Evolutionary conservation across 2,113 vertebrate species (phyloP).

Genomic region (Antechinus stuartii): DNA sequence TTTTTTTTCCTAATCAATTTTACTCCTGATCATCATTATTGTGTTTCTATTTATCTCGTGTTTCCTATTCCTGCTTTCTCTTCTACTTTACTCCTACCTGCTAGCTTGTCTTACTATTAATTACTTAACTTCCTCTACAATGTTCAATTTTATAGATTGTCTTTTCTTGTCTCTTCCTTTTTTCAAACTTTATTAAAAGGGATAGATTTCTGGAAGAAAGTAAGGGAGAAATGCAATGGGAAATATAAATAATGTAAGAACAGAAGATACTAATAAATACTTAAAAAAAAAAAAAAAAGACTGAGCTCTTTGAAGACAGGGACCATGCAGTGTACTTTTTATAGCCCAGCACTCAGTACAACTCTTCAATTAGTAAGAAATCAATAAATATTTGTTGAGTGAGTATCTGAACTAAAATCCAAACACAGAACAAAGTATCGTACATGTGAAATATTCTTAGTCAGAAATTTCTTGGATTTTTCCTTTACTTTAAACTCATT

Average conservation of each 20-base stretch:
- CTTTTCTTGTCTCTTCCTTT: neutral
- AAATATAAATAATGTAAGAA: neutral
- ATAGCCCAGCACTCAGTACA: neutral
- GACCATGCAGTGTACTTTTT: too few relatives aligned
- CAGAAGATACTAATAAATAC: neutral
- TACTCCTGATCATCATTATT: too few relatives aligned
- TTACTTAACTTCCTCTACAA: neutral
- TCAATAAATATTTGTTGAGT: neutral
- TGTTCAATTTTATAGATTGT: neutral
- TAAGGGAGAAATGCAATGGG: neutral
- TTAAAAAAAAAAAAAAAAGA: too few relatives aligned
- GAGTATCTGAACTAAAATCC: neutral
- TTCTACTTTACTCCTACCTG: too few relatives aligned
- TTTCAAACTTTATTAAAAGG: neutral
- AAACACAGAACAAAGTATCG: constrained; percentile 2
- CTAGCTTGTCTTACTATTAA: too few relatives aligned
- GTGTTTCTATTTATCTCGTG: too few relatives aligned
- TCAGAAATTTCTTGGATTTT: neutral
- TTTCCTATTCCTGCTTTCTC: too few relatives aligned
- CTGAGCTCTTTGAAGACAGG: neutral
- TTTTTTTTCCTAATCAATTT: too few relatives aligned
- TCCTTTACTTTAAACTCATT: neutral
- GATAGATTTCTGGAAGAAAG: neutral
- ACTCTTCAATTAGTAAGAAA: neutral
- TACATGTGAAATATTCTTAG: neutral